These are phyloP conservation scores for Tyria jacobaeae DNA, from an alignment of 2,888 invertebrate genomes.

Conservation along the genomic window DNA sequence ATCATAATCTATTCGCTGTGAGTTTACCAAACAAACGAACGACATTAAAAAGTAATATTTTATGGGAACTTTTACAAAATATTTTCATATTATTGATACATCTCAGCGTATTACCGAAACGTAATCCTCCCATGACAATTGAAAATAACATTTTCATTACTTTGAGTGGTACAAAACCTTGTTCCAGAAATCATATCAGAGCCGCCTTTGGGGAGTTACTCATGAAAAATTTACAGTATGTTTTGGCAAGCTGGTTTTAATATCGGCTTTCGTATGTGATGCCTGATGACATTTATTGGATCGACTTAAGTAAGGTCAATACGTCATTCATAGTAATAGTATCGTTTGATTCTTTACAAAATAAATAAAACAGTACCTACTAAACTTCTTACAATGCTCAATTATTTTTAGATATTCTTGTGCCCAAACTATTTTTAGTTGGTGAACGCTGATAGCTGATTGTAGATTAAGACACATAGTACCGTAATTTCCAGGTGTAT, in stretches of 20 bases:
- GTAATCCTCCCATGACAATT: slow-evolving; percentile 62
- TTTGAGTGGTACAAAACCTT: slow-evolving; percentile 59
- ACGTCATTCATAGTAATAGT: background rate
- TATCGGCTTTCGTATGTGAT: slow-evolving; percentile 28
- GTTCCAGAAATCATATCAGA: slow-evolving; percentile 52
- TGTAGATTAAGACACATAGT: too few relatives aligned
- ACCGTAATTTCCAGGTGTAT: too few relatives aligned
- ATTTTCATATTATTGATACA: slow-evolving; percentile 50
- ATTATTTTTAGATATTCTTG: too few relatives aligned
- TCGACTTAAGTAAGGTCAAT: background rate
- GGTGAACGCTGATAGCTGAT: too few relatives aligned
- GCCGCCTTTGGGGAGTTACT: slow-evolving; percentile 38
- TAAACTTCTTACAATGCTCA: background rate
- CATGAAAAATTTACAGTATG: slow-evolving; percentile 50
- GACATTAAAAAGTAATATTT: slow-evolving; percentile 31
- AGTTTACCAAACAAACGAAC: background rate
- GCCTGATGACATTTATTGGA: slow-evolving; percentile 27
- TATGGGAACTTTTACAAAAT: slow-evolving; percentile 43
- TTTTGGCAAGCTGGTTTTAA: slow-evolving; percentile 49
- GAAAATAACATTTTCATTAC: slow-evolving; percentile 64
- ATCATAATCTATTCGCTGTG: background rate
- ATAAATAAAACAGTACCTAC: background rate
- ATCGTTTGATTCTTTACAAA: background rate
- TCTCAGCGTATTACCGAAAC: slow-evolving; percentile 51
- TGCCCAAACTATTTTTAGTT: too few relatives aligned